phyloP scores from a whole-genome alignment of 1,140 invertebrate species.

The Papilio glaucus region DNA sequence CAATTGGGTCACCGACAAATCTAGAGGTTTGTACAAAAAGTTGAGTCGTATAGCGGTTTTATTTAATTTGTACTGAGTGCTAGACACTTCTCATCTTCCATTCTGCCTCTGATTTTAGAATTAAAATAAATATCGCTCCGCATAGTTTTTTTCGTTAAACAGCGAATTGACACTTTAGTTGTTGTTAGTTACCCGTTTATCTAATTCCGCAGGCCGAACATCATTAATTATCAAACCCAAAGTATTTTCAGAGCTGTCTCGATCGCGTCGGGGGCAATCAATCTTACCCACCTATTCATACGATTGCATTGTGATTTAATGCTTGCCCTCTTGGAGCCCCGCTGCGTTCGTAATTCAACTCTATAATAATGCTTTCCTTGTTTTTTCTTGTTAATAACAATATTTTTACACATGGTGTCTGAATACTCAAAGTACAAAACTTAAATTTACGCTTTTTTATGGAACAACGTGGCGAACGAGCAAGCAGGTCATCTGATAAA shows the following conservation, averaged over 20 bases:
- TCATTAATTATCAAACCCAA: constrained; percentile 17
- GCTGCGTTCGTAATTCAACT: background rate
- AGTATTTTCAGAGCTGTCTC: constrained; percentile 10
- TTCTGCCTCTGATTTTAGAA: too few species aligned
- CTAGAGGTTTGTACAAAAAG: background rate
- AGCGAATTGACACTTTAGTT: background rate
- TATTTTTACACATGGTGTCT: too few species aligned
- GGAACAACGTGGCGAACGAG: too few species aligned
- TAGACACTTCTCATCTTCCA: background rate
- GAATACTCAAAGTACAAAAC: too few species aligned
- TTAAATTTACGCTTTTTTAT: too few species aligned
- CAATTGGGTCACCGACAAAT: background rate
- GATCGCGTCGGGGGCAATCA: constrained; percentile 13
- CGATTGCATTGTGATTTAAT: constrained; percentile 20
- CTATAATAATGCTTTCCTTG: background rate
- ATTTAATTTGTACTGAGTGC: background rate
- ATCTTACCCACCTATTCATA: constrained; percentile 26
- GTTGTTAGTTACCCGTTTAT: constrained; percentile 10
- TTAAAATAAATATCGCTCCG: background rate
- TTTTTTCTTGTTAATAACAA: background rate
- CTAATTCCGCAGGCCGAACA: constrained; percentile 11
- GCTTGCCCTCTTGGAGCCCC: background rate
- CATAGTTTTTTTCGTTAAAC: background rate
- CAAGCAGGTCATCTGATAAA: too few species aligned
- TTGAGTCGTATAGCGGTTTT: background rate